Percentiles rank a stretch among this genome's conserved stretches.
These are phyloP conservation scores for Aphidius colemani DNA, from an alignment of 2,888 invertebrate genomes.

Conservation along the genomic window DNA sequence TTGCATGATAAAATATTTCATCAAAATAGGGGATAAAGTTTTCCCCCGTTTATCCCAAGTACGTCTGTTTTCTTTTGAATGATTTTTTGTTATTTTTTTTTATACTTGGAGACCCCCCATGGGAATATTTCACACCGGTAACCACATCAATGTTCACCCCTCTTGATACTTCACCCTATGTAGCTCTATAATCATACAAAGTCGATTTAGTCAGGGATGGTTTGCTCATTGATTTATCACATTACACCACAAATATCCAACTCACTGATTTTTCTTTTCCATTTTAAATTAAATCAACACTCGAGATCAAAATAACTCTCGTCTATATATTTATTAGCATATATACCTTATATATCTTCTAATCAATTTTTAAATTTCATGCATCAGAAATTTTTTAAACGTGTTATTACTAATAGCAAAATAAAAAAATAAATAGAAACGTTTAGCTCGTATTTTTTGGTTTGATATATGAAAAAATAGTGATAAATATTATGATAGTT, in stretches of 20 bases:
- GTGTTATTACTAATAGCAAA: too few relatives aligned
- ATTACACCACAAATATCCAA: conserved; percentile 8
- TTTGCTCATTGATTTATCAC: conserved; percentile 55
- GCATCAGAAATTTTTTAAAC: too few relatives aligned
- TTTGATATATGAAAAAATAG: too few relatives aligned
- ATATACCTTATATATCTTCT: too few relatives aligned
- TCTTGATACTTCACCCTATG: conserved; percentile 33
- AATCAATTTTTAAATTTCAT: too few relatives aligned
- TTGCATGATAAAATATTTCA: too few relatives aligned
- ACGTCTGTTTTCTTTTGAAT: not conserved
- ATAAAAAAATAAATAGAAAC: too few relatives aligned
- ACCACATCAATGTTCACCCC: conserved; percentile 49
- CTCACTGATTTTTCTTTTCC: too few relatives aligned
- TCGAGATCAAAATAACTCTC: not conserved
- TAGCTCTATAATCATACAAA: conserved; percentile 41
- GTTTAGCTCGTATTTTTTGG: too few relatives aligned
- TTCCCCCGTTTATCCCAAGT: not conserved
- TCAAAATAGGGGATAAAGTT: too few relatives aligned
- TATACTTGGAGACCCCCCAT: conserved; percentile 51
- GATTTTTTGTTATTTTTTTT: conserved; percentile 11
- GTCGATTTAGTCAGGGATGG: conserved; percentile 59
- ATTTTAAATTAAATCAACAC: not conserved
- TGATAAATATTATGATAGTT: too few relatives aligned
- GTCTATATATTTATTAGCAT: too few relatives aligned
- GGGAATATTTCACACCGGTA: conserved; percentile 61